Evolutionary conservation across 2,797 vertebrate species (phyloP).

Genomic region (Coregonus sp.): DNA sequence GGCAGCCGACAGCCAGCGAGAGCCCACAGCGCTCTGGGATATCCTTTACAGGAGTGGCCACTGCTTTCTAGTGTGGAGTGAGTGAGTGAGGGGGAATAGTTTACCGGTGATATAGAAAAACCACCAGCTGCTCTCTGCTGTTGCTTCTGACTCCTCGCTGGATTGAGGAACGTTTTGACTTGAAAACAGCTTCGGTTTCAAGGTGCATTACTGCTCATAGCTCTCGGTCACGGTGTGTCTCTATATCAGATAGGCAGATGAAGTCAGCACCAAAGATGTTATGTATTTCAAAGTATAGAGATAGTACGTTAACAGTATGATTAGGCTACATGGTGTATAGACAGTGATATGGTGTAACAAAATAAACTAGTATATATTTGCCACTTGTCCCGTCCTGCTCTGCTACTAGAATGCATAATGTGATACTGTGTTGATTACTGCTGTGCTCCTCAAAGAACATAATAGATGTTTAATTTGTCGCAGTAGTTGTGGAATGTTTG

Average conservation of each 20-base stretch:
- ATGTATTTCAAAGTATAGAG: conserved; percentile 57
- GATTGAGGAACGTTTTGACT: conserved; percentile 58
- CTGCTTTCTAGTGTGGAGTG: conserved; percentile 57
- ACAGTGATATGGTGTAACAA: conserved; percentile 43
- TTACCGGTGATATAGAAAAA: conserved; percentile 64
- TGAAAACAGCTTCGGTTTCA: conserved; percentile 49
- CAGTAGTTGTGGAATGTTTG: conserved; percentile 13
- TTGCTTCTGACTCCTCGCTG: conserved; percentile 50
- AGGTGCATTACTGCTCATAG: conserved; percentile 43
- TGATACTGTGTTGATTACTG: not conserved
- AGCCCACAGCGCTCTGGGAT: conserved; percentile 63
- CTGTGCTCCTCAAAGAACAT: not conserved
- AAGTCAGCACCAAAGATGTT: conserved; percentile 58
- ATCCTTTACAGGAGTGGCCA: conserved; percentile 64
- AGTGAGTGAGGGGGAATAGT: conserved; percentile 57
- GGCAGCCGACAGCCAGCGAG: conserved; percentile 54
- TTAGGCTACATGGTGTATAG: conserved; percentile 42
- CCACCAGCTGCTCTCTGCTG: conserved; percentile 71
- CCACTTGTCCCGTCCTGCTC: conserved; percentile 28
- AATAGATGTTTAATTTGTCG: not conserved
- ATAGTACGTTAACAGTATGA: conserved; percentile 54
- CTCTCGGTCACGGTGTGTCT: conserved; percentile 21
- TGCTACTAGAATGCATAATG: not conserved
- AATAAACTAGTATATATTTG: conserved; percentile 35
- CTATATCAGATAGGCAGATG: conserved; percentile 57